Evolutionary conservation across 1,140 invertebrate genomes (phyloP).

Genomic region (Trichonephila inaurata): DNA sequence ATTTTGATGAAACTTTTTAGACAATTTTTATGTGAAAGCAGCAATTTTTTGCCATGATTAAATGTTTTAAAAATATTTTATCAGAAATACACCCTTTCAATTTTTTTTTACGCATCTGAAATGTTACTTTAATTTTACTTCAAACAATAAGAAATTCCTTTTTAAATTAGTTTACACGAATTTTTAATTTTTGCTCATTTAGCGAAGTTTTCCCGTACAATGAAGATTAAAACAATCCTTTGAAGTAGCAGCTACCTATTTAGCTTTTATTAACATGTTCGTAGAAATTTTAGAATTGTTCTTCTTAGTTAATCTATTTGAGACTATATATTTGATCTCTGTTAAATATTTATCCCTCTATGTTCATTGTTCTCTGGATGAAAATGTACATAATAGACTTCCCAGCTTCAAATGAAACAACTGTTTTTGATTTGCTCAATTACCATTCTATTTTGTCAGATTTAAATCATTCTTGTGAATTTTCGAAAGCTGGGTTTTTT

Average conservation of each 20-base stretch:
- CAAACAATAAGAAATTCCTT: no score
- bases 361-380: constrained; percentile 33
- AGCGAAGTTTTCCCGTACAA: no score
- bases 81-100: no score
- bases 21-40: no score
- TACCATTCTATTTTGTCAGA: constrained; percentile 49
- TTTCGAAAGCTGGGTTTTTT: constrained; percentile 25
- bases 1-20: no score
- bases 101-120: no score
- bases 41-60: no score
- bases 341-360: constrained; percentile 2
- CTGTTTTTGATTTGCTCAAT: constrained; percentile 74
- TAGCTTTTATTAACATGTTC: no score
- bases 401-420: constrained; percentile 65
- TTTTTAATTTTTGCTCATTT: no score
- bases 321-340: constrained; percentile 3
- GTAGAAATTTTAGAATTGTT: not conserved
- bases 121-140: no score
- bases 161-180: no score
- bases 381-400: constrained; percentile 48
- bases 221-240: not conserved
- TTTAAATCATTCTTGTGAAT: constrained; percentile 23
- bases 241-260: not conserved
- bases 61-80: no score
- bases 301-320: not conserved